A percentile compares a stretch with the other conserved stretches of the same genome.
Evolutionary conservation across 2,888 invertebrate genomes (phyloP).

Genomic region (Camponotus fellah): DNA sequence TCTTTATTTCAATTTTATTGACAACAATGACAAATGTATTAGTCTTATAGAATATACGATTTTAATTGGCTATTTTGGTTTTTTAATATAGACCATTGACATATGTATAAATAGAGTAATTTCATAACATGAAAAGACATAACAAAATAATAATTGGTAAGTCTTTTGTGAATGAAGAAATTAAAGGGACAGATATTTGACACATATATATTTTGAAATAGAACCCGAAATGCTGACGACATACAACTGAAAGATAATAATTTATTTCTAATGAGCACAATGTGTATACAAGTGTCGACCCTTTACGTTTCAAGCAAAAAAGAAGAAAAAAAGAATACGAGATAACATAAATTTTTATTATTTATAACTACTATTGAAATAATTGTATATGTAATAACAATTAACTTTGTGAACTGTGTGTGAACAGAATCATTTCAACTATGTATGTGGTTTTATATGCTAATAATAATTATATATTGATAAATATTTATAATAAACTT

Average conservation of each 20-base stretch:
- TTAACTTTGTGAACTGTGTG: background rate
- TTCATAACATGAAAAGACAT: background rate
- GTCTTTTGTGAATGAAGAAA: background rate
- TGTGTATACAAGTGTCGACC: background rate
- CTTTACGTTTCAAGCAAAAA: constrained; percentile 2
- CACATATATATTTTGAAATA: background rate
- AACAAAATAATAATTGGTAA: background rate
- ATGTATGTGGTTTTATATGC: background rate
- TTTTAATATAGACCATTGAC: background rate
- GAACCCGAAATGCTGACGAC: background rate
- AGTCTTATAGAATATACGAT: background rate
- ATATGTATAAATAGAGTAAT: background rate
- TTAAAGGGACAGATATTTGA: background rate
- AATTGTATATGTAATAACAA: background rate
- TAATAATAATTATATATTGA: background rate
- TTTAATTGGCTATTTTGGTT: background rate
- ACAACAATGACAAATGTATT: background rate
- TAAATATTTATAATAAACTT: background rate
- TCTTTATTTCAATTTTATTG: constrained; percentile 9
- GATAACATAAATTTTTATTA: background rate
- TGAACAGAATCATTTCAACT: background rate
- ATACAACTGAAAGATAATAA: background rate
- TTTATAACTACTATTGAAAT: background rate
- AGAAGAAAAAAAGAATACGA: background rate
- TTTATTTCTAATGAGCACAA: constrained; percentile 6